Conservation (phyloP, 2,888 invertebrate species). For the Chloroclystis v-ata region DNA sequence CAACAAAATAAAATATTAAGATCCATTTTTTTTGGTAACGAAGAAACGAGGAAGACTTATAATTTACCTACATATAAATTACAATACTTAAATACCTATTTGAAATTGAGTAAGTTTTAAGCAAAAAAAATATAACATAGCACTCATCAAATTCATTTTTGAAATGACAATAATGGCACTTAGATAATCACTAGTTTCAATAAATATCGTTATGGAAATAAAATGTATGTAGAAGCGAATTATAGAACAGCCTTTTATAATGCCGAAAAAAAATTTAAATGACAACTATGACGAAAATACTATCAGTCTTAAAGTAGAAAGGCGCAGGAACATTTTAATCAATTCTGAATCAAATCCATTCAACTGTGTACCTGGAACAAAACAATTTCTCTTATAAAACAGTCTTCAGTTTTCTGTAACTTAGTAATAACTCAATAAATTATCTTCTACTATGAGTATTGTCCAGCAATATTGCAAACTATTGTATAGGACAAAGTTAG, state of each 20-base stretch:
- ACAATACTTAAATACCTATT: no score
- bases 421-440: no score
- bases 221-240: constrained; percentile 19
- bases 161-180: constrained; percentile 33
- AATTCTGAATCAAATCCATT: constrained; percentile 37
- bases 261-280: constrained; percentile 9
- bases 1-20: no score
- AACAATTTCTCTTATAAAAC: constrained; percentile 2
- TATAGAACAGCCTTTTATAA: constrained; percentile 20
- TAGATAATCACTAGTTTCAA: constrained; percentile 25
- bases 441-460: no score
- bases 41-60: no score
- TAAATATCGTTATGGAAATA: constrained; percentile 21
- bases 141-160: constrained; percentile 36
- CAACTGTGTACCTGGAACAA: constrained; percentile 48
- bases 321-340: constrained; percentile 45
- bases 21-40: no score
- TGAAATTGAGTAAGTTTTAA: no score
- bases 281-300: constrained; percentile 63
- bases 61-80: no score
- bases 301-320: constrained; percentile 67
- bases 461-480: no score
- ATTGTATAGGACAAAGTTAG: no score
- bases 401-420: no score
- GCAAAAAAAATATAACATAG: constrained; percentile 19